Conservation (phyloP, 2,113 vertebrate species). For the Setophaga kirtlandii region DNA sequence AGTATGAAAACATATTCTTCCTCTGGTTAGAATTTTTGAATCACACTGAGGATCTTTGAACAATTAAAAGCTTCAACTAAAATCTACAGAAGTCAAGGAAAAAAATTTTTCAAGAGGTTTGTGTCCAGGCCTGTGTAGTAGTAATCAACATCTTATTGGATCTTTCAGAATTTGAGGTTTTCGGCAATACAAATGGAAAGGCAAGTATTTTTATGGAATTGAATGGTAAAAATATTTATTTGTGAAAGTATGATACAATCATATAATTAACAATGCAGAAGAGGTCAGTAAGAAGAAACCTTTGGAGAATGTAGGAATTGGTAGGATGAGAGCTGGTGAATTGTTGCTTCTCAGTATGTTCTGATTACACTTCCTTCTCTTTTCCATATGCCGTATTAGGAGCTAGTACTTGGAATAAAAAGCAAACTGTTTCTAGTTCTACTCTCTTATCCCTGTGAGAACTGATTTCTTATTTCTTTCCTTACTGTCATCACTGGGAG, state of each 20-base stretch:
- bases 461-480: not conserved
- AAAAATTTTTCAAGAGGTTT: not conserved
- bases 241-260: not conserved
- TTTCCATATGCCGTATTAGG: not conserved
- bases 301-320: not conserved
- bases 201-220: not conserved
- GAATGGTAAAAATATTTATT: not conserved
- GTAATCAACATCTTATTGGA: not conserved
- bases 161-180: not conserved
- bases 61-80: not conserved
- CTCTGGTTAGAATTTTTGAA: not conserved
- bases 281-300: fast-evolving
- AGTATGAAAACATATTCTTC: not conserved
- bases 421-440: not conserved
- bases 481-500: not conserved
- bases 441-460: not conserved
- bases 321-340: not conserved
- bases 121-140: not conserved
- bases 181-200: not conserved
- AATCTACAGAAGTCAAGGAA: not conserved
- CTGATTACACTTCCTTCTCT: not conserved
- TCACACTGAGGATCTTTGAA: not conserved
- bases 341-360: not conserved
- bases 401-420: not conserved
- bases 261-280: not conserved